Conservation (phyloP, 2,113 vertebrate genomes). For the Leuciscus idus region DNA sequence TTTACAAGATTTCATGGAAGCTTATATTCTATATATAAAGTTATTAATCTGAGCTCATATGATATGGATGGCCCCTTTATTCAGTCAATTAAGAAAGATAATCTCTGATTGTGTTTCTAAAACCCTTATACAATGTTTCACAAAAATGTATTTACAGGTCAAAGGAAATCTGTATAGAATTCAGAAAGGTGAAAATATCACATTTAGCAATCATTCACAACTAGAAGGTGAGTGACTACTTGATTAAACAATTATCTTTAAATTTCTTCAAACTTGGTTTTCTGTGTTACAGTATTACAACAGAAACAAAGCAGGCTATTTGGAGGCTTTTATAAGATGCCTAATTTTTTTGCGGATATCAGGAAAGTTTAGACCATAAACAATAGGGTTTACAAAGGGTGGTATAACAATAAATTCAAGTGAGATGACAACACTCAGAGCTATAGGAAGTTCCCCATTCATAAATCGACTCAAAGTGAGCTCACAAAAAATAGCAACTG, state of each 20-base stretch:
- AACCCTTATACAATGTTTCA: neutral
- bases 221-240: too few relatives aligned
- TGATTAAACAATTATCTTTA: too few relatives aligned
- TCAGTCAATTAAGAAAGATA: too few relatives aligned
- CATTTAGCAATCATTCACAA: too few relatives aligned
- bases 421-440: slow-evolving; percentile 31
- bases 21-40: too few relatives aligned
- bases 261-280: neutral
- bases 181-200: too few relatives aligned
- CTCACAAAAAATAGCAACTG: slow-evolving; percentile 34
- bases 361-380: slow-evolving; percentile 48
- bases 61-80: too few relatives aligned
- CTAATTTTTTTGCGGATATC: slow-evolving; percentile 39
- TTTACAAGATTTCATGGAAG: too few relatives aligned
- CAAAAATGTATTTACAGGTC: neutral
- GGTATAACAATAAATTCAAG: slow-evolving; percentile 51
- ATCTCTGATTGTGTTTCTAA: too few relatives aligned
- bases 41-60: too few relatives aligned
- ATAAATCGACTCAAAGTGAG: slow-evolving; percentile 34
- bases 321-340: neutral
- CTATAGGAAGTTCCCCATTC: slow-evolving; percentile 12
- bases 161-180: too few relatives aligned
- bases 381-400: slow-evolving; percentile 49
- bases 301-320: neutral
- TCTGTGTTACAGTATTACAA: neutral